phyloP scores from a whole-genome alignment of 2,888 invertebrate genomes.

The Troides oblongomaculatus region DNA sequence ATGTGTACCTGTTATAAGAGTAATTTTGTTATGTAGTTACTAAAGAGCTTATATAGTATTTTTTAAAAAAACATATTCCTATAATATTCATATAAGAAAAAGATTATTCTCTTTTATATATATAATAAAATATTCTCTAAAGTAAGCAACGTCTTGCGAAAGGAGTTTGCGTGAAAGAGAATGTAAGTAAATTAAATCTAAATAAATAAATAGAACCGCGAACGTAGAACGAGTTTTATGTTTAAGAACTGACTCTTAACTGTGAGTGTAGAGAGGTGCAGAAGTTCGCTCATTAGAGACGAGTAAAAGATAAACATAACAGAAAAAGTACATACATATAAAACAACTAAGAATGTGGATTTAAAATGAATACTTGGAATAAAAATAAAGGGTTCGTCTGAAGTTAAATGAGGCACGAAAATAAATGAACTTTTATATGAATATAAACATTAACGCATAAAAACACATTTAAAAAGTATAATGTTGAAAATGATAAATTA shows the following conservation, averaged over 20 bases:
- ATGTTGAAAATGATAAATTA: too few species aligned
- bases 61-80: too few species aligned
- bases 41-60: too few species aligned
- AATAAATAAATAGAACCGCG: slow-evolving; percentile 13
- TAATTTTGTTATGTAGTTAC: too few species aligned
- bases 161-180: background rate
- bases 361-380: background rate
- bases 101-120: too few species aligned
- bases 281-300: slow-evolving; percentile 25
- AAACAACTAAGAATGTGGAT: slow-evolving; percentile 14
- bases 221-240: slow-evolving; percentile 14
- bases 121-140: too few species aligned
- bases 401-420: too few species aligned
- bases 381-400: background rate
- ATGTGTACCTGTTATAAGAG: too few species aligned
- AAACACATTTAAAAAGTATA: too few species aligned
- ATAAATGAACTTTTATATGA: too few species aligned
- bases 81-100: too few species aligned
- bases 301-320: slow-evolving; percentile 5
- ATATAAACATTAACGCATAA: too few species aligned
- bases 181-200: slow-evolving; percentile 1
- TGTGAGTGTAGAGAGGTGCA: slow-evolving; percentile 7
- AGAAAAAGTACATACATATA: slow-evolving; percentile 16
- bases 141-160: background rate
- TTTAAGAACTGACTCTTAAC: slow-evolving; percentile 16